Base-by-base conservation (phyloP, 2,797 vertebrate genomes). In the Orestias chungarensis region DNA sequence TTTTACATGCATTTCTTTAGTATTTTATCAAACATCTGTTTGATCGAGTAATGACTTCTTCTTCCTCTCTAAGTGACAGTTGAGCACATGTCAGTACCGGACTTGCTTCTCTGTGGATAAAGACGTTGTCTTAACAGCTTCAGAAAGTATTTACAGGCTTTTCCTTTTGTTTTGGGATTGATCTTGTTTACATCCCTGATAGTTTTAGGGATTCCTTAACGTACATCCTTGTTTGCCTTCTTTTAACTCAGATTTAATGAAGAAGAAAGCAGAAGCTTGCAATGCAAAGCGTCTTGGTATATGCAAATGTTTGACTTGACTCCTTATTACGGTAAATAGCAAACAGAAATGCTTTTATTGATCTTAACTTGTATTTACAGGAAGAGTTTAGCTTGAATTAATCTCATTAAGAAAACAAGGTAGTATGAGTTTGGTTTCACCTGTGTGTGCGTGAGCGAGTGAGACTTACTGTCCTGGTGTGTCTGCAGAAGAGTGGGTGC, bases 381-480 rank as follows among this genome's bases (percentile, higher is more conserved):
- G 6, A 18, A 55, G 8, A 0, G 29, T 15, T 55, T 31, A 31
- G 2, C 6, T 6, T 18, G 6, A 55, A 29, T 55, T 55, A 55
- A 29, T 29, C 14, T 55, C 52, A 55, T 25, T 17, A 55, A 55
- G 27, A 55, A 55, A 52, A 25, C 29, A 27, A 29, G 38, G 38
- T 38, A 4, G 9, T 38, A 4, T 38, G 38, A 4, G 4, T 38
- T 4, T 38, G 23, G 18, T 50, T 50, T 50, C 23, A 11, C 15
- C 15, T 47, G 23, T 47, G 5, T 47, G 46, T 33, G 7, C 17
- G 33, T 33, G 29, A 31, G 54, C 12, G 0, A n/a, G 20, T 40
- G 11, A 62, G 10, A 96, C 97, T 96, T 91, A 99, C 97, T 95
- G 91, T 98, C 97, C 66, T 98, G 96, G 0, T 96, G 95, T 0